A percentile compares a stretch with the other conserved stretches of the same genome.
These are phyloP conservation scores for Heliconius himera DNA, from an alignment of 1,140 invertebrate genomes.

Conservation along the genomic window DNA sequence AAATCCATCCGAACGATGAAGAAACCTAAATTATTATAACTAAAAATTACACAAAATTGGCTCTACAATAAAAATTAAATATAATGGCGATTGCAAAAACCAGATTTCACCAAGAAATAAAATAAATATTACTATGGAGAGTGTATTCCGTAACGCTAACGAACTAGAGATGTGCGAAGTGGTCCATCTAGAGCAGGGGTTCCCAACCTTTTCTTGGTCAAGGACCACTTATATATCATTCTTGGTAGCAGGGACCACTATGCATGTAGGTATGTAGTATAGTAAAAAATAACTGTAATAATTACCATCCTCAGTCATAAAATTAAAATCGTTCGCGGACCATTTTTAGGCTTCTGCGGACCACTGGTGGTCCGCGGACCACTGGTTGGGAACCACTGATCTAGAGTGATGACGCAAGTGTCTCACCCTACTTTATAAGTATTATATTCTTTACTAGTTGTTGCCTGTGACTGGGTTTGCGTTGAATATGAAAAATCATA, in stretches of 20 bases:
- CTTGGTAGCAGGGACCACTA: no score
- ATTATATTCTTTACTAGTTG: neutral
- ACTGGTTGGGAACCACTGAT: no score
- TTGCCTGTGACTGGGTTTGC: neutral
- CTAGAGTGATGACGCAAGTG: neutral
- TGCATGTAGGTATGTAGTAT: no score
- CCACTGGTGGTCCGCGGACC: no score
- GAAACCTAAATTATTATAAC: neutral
- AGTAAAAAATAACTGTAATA: no score
- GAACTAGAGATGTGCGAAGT: constrained; percentile 6
- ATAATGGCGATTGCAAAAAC: neutral
- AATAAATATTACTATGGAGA: neutral
- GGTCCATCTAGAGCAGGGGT: neutral
- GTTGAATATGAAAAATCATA: no score
- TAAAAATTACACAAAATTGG: neutral
- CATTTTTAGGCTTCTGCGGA: no score
- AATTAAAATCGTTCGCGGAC: no score
- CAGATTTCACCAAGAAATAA: constrained; percentile 3
- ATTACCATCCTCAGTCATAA: no score
- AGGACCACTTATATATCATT: no score
- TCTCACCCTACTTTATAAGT: constrained; percentile 7
- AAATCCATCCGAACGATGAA: neutral
- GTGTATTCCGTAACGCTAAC: neutral
- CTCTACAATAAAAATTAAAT: constrained; percentile 7
- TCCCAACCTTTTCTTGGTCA: no score